Evolutionary conservation across 2,888 invertebrate species (phyloP).

Genomic region (Syrista parreyssii): DNA sequence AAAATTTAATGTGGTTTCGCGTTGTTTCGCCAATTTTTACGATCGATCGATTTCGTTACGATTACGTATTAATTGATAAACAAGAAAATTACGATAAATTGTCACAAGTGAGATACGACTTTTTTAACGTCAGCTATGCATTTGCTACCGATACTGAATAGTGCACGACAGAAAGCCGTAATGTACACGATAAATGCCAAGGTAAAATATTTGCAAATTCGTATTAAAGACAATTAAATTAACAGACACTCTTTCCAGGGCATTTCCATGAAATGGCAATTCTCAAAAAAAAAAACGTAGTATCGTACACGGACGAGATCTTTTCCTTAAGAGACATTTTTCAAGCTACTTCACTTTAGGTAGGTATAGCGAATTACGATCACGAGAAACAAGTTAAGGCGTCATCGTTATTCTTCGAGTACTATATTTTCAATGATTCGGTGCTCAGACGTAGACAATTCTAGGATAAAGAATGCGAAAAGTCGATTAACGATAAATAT

Average conservation of each 20-base stretch:
- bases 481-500: slow-evolving; percentile 15
- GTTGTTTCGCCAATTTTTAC: background rate
- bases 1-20: background rate
- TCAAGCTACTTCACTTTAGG: background rate
- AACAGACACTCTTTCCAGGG: background rate
- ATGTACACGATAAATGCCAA: background rate
- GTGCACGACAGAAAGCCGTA: background rate
- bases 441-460: slow-evolving; percentile 3
- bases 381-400: background rate
- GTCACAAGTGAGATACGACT: background rate
- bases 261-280: background rate
- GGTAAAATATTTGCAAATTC: background rate
- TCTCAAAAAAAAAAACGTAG: background rate
- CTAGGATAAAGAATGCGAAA: slow-evolving; percentile 1
- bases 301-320: background rate
- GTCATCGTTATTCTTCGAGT: slow-evolving; percentile 5
- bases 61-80: background rate
- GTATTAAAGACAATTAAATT: background rate
- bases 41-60: background rate
- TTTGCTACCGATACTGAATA: background rate
- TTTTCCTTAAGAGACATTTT: background rate
- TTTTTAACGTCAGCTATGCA: background rate
- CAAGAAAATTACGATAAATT: background rate
- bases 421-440: slow-evolving; percentile 13
- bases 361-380: background rate